Conservation (phyloP, 2,113 vertebrate genomes). For the Ameiurus melas region DNA sequence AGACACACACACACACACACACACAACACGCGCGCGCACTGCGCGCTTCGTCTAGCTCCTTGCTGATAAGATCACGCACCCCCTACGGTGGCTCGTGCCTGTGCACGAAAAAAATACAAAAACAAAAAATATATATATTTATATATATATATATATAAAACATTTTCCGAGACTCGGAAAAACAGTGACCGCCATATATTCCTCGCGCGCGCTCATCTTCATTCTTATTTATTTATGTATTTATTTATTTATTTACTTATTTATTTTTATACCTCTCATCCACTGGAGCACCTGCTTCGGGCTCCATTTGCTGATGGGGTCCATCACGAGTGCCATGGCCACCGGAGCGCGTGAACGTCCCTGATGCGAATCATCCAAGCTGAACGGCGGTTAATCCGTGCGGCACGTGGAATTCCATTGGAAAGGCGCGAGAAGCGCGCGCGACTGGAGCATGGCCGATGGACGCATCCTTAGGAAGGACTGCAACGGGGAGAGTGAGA, state of each 20-base stretch:
- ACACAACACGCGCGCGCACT: too few relatives aligned
- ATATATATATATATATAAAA: neutral
- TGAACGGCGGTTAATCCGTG: slow-evolving; percentile 17
- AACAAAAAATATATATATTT: neutral
- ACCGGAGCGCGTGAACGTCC: slow-evolving; percentile 71
- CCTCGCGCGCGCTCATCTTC: neutral
- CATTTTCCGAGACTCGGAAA: neutral
- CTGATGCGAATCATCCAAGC: slow-evolving; percentile 50
- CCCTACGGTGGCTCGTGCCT: slow-evolving; percentile 3
- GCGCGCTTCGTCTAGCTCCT: slow-evolving; percentile 14
- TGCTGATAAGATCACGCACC: slow-evolving; percentile 51
- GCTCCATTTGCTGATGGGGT: slow-evolving; percentile 83
- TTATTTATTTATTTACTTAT: too few relatives aligned
- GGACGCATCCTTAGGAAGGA: slow-evolving; percentile 58
- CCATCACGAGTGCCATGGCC: slow-evolving; percentile 80
- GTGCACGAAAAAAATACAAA: neutral
- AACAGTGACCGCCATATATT: neutral
- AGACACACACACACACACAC: too few relatives aligned
- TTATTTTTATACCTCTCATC: slow-evolving; percentile 76
- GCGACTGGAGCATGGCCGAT: slow-evolving; percentile 71
- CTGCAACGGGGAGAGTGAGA: slow-evolving; percentile 55
- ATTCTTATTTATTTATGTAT: neutral
- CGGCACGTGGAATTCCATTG: slow-evolving; percentile 41
- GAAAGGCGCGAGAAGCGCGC: slow-evolving; percentile 18
- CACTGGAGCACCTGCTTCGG: slow-evolving; percentile 82